phyloP scores from a whole-genome alignment of 1,140 invertebrate genomes.

The Rhagoletis zephyria region DNA sequence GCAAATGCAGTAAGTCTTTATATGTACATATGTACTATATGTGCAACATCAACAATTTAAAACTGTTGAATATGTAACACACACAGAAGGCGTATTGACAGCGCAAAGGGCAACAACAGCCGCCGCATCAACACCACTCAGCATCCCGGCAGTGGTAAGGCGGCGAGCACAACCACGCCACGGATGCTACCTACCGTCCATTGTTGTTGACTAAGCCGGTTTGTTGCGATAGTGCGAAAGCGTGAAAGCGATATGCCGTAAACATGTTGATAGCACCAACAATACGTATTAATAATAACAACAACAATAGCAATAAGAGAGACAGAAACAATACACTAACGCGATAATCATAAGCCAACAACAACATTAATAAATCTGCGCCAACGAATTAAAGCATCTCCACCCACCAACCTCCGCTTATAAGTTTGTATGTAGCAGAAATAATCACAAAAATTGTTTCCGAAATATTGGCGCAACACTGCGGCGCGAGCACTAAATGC shows the following conservation, averaged over 20 bases:
- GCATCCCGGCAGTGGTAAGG: not conserved
- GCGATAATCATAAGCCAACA: conserved; percentile 10
- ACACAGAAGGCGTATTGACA: not conserved
- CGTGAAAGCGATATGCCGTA: conserved; percentile 40
- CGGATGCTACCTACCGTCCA: not conserved
- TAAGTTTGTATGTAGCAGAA: not conserved
- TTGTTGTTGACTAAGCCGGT: conserved; percentile 41
- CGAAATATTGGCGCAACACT: conserved; percentile 24
- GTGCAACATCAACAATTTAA: not conserved
- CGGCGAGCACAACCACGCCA: not conserved
- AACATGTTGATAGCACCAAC: conserved; percentile 48
- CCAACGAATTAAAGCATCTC: not conserved
- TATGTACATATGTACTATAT: not conserved
- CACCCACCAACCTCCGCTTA: not conserved
- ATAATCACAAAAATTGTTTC: conserved; percentile 23
- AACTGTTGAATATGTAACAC: not conserved
- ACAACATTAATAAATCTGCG: not conserved
- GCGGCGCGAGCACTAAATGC: not conserved
- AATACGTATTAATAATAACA: not conserved
- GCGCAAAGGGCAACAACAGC: not conserved
- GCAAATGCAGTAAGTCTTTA: not conserved
- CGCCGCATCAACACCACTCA: conserved; percentile 3
- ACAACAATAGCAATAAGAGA: not conserved
- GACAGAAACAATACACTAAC: not conserved
- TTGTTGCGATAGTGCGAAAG: conserved; percentile 37